These are phyloP conservation scores for Neodontobutis hainanensis DNA, from an alignment of 2,113 vertebrate species.

Conservation along the genomic window DNA sequence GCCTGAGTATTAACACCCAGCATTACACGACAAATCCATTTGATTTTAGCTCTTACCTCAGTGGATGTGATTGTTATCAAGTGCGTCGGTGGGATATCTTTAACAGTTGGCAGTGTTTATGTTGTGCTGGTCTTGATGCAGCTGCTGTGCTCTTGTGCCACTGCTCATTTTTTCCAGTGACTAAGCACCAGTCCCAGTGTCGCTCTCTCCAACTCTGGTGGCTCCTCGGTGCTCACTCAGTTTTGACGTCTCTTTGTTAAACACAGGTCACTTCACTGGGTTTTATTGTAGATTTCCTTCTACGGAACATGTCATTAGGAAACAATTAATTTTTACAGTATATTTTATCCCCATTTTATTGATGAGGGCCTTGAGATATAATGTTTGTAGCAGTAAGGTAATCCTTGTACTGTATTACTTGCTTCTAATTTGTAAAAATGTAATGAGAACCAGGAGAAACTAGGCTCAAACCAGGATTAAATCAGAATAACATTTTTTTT, in stretches of 20 bases:
- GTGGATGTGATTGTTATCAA: slow-evolving; percentile 40
- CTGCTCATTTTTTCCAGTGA: slow-evolving; percentile 62
- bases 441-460: too few relatives aligned
- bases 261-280: neutral
- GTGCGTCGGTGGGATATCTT: slow-evolving; percentile 12
- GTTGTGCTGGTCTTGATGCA: slow-evolving; percentile 51
- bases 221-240: neutral
- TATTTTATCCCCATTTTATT: too few relatives aligned
- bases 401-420: too few relatives aligned
- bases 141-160: slow-evolving; percentile 45
- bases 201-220: neutral
- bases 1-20: neutral
- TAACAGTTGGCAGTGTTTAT: slow-evolving; percentile 36
- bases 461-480: too few relatives aligned
- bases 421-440: too few relatives aligned
- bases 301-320: too few relatives aligned
- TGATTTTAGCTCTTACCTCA: slow-evolving; percentile 55
- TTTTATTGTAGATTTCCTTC: neutral
- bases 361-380: too few relatives aligned
- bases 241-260: neutral
- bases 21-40: slow-evolving; percentile 7
- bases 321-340: too few relatives aligned
- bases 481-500: too few relatives aligned
- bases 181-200: slow-evolving; percentile 35
- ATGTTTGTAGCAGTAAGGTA: too few relatives aligned